Evolutionary conservation across 2,113 vertebrate genomes (phyloP).

Genomic region (Epinephelus lanceolatus): DNA sequence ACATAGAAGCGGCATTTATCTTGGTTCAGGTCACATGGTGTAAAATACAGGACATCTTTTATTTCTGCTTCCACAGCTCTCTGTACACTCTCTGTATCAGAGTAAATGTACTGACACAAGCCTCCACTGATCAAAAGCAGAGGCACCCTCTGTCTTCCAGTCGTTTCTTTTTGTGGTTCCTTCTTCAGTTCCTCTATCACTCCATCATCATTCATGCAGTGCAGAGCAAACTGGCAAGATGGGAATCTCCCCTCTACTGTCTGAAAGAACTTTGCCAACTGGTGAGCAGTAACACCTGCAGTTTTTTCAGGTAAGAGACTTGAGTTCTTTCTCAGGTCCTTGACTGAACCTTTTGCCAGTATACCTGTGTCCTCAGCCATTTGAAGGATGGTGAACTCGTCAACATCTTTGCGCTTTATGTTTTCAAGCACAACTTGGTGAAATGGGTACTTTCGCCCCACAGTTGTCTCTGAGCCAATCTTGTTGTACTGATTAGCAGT

Average conservation of each 20-base stretch:
- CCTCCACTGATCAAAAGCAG: slow-evolving; percentile 41
- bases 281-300: neutral
- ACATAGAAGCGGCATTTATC: slow-evolving; percentile 24
- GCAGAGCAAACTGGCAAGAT: slow-evolving; percentile 48
- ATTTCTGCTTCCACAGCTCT: slow-evolving; percentile 36
- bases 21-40: slow-evolving; percentile 40
- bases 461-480: neutral
- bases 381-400: slow-evolving; percentile 27
- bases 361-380: slow-evolving; percentile 55
- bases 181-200: slow-evolving; percentile 7
- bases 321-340: neutral
- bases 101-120: slow-evolving; percentile 49
- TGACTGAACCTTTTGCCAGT: slow-evolving; percentile 14
- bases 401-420: neutral
- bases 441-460: slow-evolving; percentile 38
- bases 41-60: slow-evolving; percentile 25
- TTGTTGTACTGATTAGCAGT: slow-evolving; percentile 46
- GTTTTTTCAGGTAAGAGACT: neutral
- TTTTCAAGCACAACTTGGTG: slow-evolving; percentile 39
- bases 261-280: slow-evolving; percentile 59
- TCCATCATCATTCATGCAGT: neutral
- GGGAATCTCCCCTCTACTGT: slow-evolving; percentile 37
- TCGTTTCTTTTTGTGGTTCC: too few species aligned
- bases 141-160: neutral
- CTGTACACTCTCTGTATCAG: neutral